Percentiles rank a stretch among this genome's conserved stretches.
phyloP scores from a whole-genome alignment of 2,797 vertebrate genomes.

The Spinibarbus caldwelli region DNA sequence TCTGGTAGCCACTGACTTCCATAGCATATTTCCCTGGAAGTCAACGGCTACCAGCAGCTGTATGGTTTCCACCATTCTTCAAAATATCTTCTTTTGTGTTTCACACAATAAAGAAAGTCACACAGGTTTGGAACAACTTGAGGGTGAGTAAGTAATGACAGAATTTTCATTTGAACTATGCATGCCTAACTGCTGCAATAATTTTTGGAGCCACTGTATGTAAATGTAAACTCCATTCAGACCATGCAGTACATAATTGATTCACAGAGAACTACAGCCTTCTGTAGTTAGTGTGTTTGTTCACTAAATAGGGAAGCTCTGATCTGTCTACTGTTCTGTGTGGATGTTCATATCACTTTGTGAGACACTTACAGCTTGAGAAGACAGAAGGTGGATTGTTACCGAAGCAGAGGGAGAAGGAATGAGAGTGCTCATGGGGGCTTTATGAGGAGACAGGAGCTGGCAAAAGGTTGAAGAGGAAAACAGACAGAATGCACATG shows the following conservation, averaged over 20 bases:
- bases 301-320: neutral
- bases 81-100: too few species aligned
- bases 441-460: constrained; percentile 29
- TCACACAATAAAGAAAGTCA: too few species aligned
- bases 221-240: neutral
- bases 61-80: too few species aligned
- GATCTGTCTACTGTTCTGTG: constrained; percentile 7
- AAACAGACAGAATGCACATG: constrained; percentile 7
- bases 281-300: neutral
- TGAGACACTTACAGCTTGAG: constrained; percentile 22
- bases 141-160: too few species aligned
- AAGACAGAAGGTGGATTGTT: constrained; percentile 25
- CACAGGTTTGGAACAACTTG: too few species aligned
- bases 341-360: constrained; percentile 8
- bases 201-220: neutral
- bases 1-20: neutral
- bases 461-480: constrained; percentile 28
- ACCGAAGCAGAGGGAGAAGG: neutral
- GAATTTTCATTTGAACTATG: neutral
- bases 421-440: constrained; percentile 4
- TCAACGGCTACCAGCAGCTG: neutral
- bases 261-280: neutral
- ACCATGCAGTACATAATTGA: neutral
- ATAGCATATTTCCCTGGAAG: neutral
- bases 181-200: neutral